These are phyloP conservation scores for Trichechus manatus DNA, from an alignment of 2,113 vertebrate genomes.

Conservation along the genomic window DNA sequence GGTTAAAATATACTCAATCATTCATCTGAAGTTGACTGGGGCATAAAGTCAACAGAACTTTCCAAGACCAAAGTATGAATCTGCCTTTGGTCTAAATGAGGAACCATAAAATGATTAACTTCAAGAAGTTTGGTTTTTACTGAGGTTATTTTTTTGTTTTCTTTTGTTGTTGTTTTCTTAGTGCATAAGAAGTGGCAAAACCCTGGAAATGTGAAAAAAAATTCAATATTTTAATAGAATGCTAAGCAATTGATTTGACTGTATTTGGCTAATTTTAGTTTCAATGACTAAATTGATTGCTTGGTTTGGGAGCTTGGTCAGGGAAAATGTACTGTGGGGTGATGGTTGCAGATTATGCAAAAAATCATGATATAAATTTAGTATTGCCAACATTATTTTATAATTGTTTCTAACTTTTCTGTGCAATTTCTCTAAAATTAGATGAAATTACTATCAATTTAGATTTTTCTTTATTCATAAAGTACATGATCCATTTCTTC, in stretches of 20 bases:
- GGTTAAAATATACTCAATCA: background rate
- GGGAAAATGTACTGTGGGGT: background rate
- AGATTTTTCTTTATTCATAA: background rate
- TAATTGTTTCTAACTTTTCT: background rate
- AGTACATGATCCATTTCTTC: background rate
- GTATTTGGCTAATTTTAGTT: background rate
- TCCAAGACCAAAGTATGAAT: background rate
- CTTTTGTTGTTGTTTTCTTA: background rate
- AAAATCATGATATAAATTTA: background rate
- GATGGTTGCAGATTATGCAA: background rate
- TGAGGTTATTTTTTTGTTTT: background rate
- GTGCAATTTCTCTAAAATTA: background rate
- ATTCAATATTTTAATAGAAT: background rate
- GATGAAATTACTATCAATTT: background rate
- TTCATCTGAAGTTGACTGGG: background rate
- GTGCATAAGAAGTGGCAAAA: background rate
- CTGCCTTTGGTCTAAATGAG: background rate
- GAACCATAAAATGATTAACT: background rate
- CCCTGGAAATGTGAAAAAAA: background rate
- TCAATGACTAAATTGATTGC: background rate
- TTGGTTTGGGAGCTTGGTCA: background rate
- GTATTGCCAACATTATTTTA: background rate
- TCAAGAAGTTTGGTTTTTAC: background rate
- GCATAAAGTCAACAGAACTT: background rate
- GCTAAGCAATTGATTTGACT: background rate